These are phyloP conservation scores for Gavia stellata DNA, from an alignment of 2,113 vertebrate species.

Conservation along the genomic window DNA sequence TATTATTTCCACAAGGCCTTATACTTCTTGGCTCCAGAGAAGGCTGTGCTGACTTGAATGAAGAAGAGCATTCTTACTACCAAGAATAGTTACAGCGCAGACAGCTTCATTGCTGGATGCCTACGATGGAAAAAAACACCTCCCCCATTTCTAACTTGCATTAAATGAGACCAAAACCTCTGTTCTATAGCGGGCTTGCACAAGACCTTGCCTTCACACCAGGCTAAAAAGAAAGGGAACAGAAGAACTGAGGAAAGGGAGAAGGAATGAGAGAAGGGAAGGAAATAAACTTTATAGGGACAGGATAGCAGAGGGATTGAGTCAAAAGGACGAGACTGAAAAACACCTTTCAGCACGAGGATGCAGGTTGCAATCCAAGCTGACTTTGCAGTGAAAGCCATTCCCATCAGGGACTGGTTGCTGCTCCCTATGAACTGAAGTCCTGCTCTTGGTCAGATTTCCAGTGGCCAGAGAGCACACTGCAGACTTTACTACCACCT, in stretches of 20 bases:
- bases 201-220: background rate
- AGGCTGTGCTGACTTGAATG: conserved; percentile 43
- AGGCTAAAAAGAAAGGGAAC: background rate
- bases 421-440: background rate
- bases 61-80: conserved; percentile 31
- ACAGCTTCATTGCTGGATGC: background rate
- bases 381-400: background rate
- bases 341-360: background rate
- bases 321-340: background rate
- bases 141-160: background rate
- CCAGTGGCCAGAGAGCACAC: background rate
- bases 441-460: background rate
- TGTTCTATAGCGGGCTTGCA: background rate
- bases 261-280: background rate
- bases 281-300: background rate
- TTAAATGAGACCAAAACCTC: background rate
- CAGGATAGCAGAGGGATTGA: background rate
- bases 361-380: background rate
- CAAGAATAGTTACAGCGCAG: background rate
- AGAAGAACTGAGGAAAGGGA: background rate
- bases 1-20: conserved; percentile 63
- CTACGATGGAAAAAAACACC: background rate
- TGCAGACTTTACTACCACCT: background rate
- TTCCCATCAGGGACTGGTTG: background rate
- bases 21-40: conserved; percentile 52